These are phyloP conservation scores for Ammodramus savannarum DNA, from an alignment of 2,113 vertebrate genomes.

Conservation along the genomic window DNA sequence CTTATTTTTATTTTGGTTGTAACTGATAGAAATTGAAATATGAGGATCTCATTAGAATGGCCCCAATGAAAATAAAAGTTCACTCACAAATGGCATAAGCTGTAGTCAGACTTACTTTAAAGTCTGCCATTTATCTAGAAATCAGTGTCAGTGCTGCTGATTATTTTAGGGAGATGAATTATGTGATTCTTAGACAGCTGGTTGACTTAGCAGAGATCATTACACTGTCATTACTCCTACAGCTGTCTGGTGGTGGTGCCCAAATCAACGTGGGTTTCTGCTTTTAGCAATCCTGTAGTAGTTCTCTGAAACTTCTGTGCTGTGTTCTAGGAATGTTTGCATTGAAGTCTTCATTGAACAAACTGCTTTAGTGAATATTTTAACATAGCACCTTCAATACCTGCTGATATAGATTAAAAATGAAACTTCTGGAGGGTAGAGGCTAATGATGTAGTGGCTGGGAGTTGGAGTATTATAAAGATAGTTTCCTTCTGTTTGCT, in stretches of 20 bases:
- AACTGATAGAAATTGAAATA: neutral
- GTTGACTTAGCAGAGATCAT: slow-evolving; percentile 10
- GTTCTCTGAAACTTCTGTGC: neutral
- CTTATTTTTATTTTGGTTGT: neutral
- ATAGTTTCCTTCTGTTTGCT: neutral
- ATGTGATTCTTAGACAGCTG: slow-evolving; percentile 5
- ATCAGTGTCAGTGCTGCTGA: neutral
- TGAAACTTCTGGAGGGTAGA: neutral
- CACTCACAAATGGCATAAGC: neutral
- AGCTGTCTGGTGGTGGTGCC: neutral
- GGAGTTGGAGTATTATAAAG: neutral
- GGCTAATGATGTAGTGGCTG: neutral
- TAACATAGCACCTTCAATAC: neutral
- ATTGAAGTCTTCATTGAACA: neutral
- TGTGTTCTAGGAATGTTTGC: neutral
- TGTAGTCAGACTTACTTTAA: neutral
- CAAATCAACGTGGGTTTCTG: neutral
- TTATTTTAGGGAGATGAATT: slow-evolving; percentile 25
- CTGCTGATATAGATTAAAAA: neutral
- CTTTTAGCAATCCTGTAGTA: neutral
- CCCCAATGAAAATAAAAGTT: neutral
- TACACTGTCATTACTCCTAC: slow-evolving; percentile 31
- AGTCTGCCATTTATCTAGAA: slow-evolving; percentile 7
- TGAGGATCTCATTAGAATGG: neutral
- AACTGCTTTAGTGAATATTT: neutral